phyloP scores from a whole-genome alignment of 2,888 invertebrate genomes.

The Drosophila subquinaria region DNA sequence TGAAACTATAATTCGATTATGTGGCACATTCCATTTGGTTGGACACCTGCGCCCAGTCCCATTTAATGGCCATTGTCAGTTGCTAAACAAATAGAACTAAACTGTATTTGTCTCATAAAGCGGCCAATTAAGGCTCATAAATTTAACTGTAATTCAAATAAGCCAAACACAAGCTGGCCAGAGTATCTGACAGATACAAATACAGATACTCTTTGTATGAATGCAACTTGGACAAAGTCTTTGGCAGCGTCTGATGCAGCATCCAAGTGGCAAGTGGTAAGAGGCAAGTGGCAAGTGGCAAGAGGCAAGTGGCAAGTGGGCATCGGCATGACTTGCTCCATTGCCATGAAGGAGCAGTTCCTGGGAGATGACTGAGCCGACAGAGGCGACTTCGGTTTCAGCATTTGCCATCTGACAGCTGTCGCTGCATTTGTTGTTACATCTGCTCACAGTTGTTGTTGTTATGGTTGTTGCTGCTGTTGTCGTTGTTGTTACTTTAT shows the following conservation, averaged over 20 bases:
- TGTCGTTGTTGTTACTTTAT: conserved; percentile 36
- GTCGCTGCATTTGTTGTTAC: conserved; percentile 58
- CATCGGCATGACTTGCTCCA: conserved; percentile 51
- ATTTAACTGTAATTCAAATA: conserved; percentile 39
- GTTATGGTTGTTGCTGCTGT: conserved; percentile 21
- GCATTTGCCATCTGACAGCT: conserved; percentile 46
- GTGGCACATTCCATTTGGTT: conserved; percentile 21
- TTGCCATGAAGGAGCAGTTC: conserved; percentile 27
- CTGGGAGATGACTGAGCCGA: conserved; percentile 36
- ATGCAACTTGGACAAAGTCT: conserved; percentile 16
- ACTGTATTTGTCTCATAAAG: conserved; percentile 56
- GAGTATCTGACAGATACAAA: conserved; percentile 17
- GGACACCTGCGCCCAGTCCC: conserved; percentile 22
- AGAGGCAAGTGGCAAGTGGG: conserved; percentile 5
- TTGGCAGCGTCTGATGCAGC: conserved; percentile 16
- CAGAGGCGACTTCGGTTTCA: conserved; percentile 30
- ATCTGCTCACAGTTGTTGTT: conserved; percentile 50
- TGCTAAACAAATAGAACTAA: conserved; percentile 50
- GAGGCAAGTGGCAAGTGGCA: conserved; percentile 14
- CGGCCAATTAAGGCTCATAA: conserved; percentile 52
- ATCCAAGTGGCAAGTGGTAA: conserved; percentile 10
- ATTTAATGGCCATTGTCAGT: conserved; percentile 7
- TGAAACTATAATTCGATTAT: conserved; percentile 23
- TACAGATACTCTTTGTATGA: neutral
- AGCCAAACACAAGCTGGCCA: conserved; percentile 10